Evolutionary conservation across 1,140 invertebrate species (phyloP), one percentile per base, ranked within the genome.

Genomic region (Lordiphosa collinella): DNA sequence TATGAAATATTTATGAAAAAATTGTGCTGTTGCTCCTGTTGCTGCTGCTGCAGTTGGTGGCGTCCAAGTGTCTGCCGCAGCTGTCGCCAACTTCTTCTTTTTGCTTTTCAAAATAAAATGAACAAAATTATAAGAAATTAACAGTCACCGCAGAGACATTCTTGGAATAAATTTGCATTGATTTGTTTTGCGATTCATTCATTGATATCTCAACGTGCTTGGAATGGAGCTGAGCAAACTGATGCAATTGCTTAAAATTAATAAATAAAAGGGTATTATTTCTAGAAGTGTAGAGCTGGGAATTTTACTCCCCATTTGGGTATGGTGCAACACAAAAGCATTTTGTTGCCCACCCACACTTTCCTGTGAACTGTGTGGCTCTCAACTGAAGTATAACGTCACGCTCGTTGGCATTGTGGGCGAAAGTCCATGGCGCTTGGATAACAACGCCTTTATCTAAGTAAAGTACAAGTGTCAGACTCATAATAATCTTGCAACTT

Each of bases 1-100:
- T 80, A 82, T 82, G 76, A 80, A 82, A 80, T 67, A 76, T 76
- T 75, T 67, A 82, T 60, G 60, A 80, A 63, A 66, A 59, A 66
- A 46, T 58, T 47, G 31, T 58, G 9, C 14, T 61, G 22, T 18
- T 34, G 48, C 18, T 10, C 40, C n/a, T 13, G n/a, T 10, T 43
- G 29, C 10, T 40, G 12, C 34, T 51, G 16, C 34, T 51, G 53
- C 49, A 53, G 53, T 43, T 37, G 46, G 56, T 6, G 70, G 75
- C 75, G 74, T 53, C 70, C 60, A 16, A 52, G 11, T 61, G 74
- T 79, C 74, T 79, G 59, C 67, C 41, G 56, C 29, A 56, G 48
- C 46, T 29, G 46, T 32, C 40, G 16, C 25, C 31, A 1, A 18
- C 4, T 25, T 63, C 25, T 31, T 18, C 46, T 32, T 34, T 49